These are phyloP conservation scores for Pteronotus mesoamericanus DNA, from an alignment of 2,797 vertebrate genomes.

Conservation along the genomic window DNA sequence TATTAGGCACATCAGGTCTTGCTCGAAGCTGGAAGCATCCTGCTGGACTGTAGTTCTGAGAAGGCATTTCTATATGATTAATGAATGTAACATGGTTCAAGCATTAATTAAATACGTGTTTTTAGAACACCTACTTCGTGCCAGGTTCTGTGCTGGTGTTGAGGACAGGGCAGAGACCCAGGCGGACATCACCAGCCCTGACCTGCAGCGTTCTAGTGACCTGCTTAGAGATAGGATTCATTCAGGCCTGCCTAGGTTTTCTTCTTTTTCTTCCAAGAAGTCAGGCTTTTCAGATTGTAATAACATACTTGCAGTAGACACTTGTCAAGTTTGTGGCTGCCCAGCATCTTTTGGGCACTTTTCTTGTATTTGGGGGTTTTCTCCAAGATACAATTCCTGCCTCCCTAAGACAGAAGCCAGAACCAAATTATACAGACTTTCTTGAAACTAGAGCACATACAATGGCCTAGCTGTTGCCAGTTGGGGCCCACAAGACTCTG, in stretches of 20 bases:
- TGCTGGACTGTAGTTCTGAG: neutral
- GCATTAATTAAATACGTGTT: neutral
- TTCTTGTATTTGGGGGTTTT: neutral
- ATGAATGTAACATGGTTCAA: neutral
- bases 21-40: neutral
- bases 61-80: neutral
- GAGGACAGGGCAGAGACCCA: neutral
- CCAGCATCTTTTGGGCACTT: neutral
- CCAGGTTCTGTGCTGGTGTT: neutral
- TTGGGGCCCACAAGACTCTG: neutral
- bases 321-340: neutral
- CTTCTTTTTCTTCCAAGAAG: neutral
- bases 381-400: neutral
- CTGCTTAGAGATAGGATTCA: neutral
- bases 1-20: neutral
- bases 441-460: neutral
- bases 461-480: neutral
- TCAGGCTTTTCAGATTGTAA: neutral
- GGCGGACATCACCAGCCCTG: neutral
- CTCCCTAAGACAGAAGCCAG: neutral
- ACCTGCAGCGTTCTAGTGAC: neutral
- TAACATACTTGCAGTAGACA: neutral
- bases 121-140: neutral
- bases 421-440: neutral
- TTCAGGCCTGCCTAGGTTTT: neutral